A percentile compares a stretch with the other conserved stretches of the same genome.
phyloP scores from a whole-genome alignment of 2,797 vertebrate genomes.

The Clarias pachynema region DNA sequence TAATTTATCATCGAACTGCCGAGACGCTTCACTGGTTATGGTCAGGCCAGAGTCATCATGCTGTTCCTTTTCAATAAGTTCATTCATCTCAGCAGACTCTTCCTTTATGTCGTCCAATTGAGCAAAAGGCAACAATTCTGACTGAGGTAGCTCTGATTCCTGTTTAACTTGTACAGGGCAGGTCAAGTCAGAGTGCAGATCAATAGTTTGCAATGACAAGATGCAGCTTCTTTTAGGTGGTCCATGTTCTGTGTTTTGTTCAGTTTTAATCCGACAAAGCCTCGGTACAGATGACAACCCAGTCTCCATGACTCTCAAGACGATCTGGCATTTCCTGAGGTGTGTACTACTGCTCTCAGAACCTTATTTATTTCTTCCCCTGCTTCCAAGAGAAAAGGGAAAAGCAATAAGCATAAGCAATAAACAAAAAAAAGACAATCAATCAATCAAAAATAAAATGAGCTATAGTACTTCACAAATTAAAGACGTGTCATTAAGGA shows the following conservation, averaged over 20 bases:
- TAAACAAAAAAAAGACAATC: neutral
- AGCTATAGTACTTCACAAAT: neutral
- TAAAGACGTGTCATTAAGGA: neutral
- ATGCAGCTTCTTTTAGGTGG: neutral
- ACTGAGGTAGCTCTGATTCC: slow-evolving; percentile 25
- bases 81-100: slow-evolving; percentile 5
- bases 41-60: slow-evolving; percentile 1
- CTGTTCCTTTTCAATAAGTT: neutral
- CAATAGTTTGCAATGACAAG: slow-evolving; percentile 3
- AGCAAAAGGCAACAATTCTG: neutral
- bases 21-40: slow-evolving; percentile 3
- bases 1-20: neutral
- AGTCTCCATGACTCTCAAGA: slow-evolving; percentile 23
- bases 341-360: neutral
- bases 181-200: neutral
- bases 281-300: slow-evolving; percentile 1
- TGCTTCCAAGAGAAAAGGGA: neutral
- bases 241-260: neutral
- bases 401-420: neutral
- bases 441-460: neutral
- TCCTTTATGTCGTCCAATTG: slow-evolving; percentile 14
- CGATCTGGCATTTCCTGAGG: neutral
- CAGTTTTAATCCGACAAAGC: neutral
- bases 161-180: slow-evolving; percentile 21
- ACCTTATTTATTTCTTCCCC: neutral